These are phyloP conservation scores for Matsumurasca onukii DNA, from an alignment of 1,140 invertebrate genomes.

Conservation along the genomic window DNA sequence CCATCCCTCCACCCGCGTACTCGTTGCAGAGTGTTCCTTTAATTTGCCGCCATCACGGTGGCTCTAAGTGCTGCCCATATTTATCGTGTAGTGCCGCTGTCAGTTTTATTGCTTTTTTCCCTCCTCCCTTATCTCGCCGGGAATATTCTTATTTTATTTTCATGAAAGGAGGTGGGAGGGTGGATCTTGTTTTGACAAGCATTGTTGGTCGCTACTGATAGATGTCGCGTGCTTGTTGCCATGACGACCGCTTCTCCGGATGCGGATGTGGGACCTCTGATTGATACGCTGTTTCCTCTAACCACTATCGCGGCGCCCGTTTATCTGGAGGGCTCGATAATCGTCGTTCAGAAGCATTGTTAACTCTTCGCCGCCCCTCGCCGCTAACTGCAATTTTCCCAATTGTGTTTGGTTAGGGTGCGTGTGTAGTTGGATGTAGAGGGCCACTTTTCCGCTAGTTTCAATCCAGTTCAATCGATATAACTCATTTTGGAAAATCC, in stretches of 20 bases:
- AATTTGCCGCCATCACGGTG: slow-evolving; percentile 25
- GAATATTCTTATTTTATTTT: slow-evolving; percentile 33
- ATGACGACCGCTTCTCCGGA: background rate
- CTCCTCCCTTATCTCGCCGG: slow-evolving; percentile 8
- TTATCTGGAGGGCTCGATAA: slow-evolving; percentile 17
- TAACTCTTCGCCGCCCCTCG: too few species aligned
- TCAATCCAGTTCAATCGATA: too few species aligned
- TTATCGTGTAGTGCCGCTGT: slow-evolving; percentile 28
- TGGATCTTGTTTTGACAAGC: slow-evolving; percentile 32
- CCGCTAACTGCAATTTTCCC: too few species aligned
- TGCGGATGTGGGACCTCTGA: slow-evolving; percentile 26
- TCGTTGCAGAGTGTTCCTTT: slow-evolving; percentile 4
- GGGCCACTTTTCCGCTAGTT: too few species aligned
- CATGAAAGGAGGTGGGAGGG: slow-evolving; percentile 27
- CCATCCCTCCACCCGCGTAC: too few species aligned
- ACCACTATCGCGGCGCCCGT: slow-evolving; percentile 7
- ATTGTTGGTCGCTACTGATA: slow-evolving; percentile 26
- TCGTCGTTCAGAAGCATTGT: slow-evolving; percentile 1
- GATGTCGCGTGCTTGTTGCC: slow-evolving; percentile 14
- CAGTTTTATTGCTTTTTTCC: slow-evolving; percentile 32
- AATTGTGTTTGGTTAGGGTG: too few species aligned
- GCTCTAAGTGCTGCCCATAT: slow-evolving; percentile 24
- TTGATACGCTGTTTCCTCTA: slow-evolving; percentile 24
- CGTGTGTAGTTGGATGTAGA: too few species aligned
- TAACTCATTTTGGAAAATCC: too few species aligned